Conservation (phyloP, 2,113 vertebrate genomes). For the Oncorhynchus tshawytscha region DNA sequence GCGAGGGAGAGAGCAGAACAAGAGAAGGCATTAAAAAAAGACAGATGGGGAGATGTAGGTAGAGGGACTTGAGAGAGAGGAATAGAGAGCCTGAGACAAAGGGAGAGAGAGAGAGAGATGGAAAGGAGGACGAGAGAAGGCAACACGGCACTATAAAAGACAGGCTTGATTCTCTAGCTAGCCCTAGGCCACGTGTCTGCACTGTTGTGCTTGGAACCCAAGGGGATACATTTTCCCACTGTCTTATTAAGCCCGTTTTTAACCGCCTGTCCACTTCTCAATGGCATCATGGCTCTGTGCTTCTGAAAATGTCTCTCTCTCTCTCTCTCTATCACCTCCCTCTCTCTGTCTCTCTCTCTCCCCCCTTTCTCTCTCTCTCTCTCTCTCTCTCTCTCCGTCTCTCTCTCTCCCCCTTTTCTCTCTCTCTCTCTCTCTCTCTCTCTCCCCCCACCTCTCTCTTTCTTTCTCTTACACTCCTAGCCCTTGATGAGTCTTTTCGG, state of each 20-base stretch:
- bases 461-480: neutral
- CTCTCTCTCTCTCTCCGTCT: too few relatives aligned
- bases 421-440: neutral
- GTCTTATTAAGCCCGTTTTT: constrained; percentile 63
- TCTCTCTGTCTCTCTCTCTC: neutral
- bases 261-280: constrained; percentile 45
- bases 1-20: neutral
- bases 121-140: constrained; percentile 33
- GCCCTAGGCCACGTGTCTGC: constrained; percentile 58
- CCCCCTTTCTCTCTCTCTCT: neutral
- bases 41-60: neutral
- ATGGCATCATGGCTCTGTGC: constrained; percentile 42
- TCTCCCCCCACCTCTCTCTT: neutral
- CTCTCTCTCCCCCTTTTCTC: too few relatives aligned
- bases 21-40: constrained; percentile 21
- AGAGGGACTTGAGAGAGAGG: neutral
- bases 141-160: constrained; percentile 56
- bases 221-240: constrained; percentile 71
- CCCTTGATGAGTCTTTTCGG: constrained; percentile 18
- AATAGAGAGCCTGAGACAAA: neutral
- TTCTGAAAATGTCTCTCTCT: constrained; percentile 42
- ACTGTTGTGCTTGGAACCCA: constrained; percentile 39
- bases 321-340: neutral
- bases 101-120: constrained; percentile 21
- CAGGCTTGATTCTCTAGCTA: constrained; percentile 42